Percentiles rank a stretch among this genome's conserved stretches.
These are phyloP conservation scores for Phrynosoma platyrhinos DNA, from an alignment of 2,113 vertebrate genomes.

Conservation along the genomic window DNA sequence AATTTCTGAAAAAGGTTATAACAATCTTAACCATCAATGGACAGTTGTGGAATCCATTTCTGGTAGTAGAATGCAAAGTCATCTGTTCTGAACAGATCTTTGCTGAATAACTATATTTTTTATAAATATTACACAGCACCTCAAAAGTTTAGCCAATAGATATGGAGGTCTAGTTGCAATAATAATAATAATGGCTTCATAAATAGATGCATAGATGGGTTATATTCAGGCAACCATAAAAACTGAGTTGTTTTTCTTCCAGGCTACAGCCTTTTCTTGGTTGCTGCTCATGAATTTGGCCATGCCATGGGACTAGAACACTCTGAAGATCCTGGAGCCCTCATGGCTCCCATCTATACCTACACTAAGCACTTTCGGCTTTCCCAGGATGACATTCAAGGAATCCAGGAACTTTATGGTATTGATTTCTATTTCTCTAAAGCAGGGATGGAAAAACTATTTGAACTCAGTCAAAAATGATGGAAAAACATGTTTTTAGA, in stretches of 20 bases:
- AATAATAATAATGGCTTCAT: neutral
- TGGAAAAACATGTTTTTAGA: too few species aligned
- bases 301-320: conserved; percentile 97
- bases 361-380: conserved; percentile 93
- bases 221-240: neutral
- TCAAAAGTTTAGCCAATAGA: neutral
- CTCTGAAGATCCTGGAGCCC: conserved; percentile 92
- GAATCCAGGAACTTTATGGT: conserved; percentile 98
- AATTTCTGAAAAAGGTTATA: too few species aligned
- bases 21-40: neutral
- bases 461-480: neutral
- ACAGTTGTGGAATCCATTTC: neutral
- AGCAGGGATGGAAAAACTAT: neutral
- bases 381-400: conserved; percentile 91
- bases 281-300: conserved; percentile 98
- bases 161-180: neutral
- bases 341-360: conserved; percentile 97
- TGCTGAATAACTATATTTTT: neutral
- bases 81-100: neutral
- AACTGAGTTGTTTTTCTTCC: neutral
- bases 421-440: conserved; percentile 34
- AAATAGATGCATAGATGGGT: neutral
- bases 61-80: neutral
- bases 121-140: neutral
- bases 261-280: conserved; percentile 98